Base-by-base conservation (phyloP, 2,888 invertebrate species). In the Steromphala cineraria region DNA sequence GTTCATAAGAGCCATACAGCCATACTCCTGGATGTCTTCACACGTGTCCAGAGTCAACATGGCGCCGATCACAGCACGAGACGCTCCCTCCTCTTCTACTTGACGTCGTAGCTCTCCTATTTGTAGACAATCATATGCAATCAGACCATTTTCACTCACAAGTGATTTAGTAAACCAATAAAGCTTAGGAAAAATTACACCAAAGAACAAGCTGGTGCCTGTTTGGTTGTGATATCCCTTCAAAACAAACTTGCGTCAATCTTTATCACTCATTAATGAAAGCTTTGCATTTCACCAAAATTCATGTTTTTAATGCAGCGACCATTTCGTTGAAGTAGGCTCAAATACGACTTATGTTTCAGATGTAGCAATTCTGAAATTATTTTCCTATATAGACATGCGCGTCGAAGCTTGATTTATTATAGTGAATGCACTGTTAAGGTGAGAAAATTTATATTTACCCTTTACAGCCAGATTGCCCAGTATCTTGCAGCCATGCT, bases 391-490 rank as follows among this genome's bases (percentile, higher is more conserved):
- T n/a, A n/a, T n/a, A 36, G 36, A 36, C 36, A 4, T 4, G 36
- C 36, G 36, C 36, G 36, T 36, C 36, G 2, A 36, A 36, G 36
- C 4, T 36, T 2, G 36, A 36, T 2, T 36, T 36, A 36, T 36
- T 36, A 7, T 15, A 7, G 10, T 62, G 28, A 21, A 28, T 8
- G 15, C 3, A 28, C 19, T 28, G 62, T 62, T 10, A 28, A 15
- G 28, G 15, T 10, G 4, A 15, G 28, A 53, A 8, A 15, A 31
- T 46, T 46, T 52, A 5, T 13, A 79, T 83, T 82, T 81, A 90
- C 90, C 87, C 55, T 87, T 84, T 4, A 90, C 89, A 0, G 89
- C 88, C 31, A 90, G 81, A 67, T 90, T 90, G n/a, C 90, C 90
- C 0, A 90, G 81, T 13, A 88, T 84, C 71, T 87, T 85, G 55